phyloP scores from a whole-genome alignment of 2,888 invertebrate genomes.

The Pheosia tremula region DNA sequence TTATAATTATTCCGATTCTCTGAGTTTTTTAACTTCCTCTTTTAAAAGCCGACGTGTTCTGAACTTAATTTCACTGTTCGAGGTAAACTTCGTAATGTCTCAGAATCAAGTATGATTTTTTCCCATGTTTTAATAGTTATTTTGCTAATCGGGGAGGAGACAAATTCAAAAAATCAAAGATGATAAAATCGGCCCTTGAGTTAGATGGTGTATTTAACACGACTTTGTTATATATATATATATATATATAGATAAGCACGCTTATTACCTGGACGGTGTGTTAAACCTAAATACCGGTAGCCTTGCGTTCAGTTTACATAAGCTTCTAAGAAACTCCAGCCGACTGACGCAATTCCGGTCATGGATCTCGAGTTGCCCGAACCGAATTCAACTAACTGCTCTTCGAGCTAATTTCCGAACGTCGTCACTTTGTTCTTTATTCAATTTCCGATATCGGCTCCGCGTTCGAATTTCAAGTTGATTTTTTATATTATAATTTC shows the following conservation, averaged over 20 bases:
- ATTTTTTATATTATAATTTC: constrained; percentile 36
- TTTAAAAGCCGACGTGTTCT: background rate
- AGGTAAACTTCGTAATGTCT: background rate
- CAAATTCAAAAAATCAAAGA: no score
- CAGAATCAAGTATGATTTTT: no score
- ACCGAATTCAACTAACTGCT: constrained; percentile 74
- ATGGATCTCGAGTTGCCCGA: constrained; percentile 67
- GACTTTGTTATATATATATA: no score
- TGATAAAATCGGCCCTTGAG: no score
- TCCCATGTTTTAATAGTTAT: no score
- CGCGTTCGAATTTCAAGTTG: constrained; percentile 59
- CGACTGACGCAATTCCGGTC: constrained; percentile 81
- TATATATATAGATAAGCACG: constrained; percentile 18
- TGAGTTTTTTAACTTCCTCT: background rate
- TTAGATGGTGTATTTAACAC: no score
- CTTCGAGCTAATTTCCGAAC: constrained; percentile 82
- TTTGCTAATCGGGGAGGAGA: no score
- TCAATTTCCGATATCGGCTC: constrained; percentile 81
- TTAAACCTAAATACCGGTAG: constrained; percentile 64
- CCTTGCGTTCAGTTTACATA: constrained; percentile 68
- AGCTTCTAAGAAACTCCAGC: constrained; percentile 73
- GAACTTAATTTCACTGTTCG: background rate
- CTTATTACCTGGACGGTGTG: constrained; percentile 46
- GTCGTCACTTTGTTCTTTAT: constrained; percentile 82
- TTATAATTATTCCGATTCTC: background rate